Percentiles rank a stretch among this genome's conserved stretches.
Conservation (phyloP, 2,797 vertebrate genomes). For the Clarias platycephalus region DNA sequence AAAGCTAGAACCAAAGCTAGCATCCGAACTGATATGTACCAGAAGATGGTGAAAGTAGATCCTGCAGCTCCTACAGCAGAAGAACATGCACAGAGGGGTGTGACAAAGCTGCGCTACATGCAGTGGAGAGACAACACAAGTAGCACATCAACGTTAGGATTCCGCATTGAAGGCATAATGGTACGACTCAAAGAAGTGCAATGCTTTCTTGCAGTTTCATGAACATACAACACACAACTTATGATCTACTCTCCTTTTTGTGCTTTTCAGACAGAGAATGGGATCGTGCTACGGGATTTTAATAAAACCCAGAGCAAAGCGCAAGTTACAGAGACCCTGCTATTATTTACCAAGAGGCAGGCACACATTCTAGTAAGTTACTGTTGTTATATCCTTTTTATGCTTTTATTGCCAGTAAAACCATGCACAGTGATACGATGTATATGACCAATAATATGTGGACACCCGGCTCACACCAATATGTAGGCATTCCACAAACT, state of each 20-base stretch:
- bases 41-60: slow-evolving; percentile 86
- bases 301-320: slow-evolving; percentile 74
- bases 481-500: not conserved
- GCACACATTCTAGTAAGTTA: slow-evolving; percentile 76
- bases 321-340: slow-evolving; percentile 76
- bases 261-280: slow-evolving; percentile 67
- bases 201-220: not conserved
- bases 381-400: slow-evolving; percentile 8
- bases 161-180: slow-evolving; percentile 87
- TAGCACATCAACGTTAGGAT: slow-evolving; percentile 81
- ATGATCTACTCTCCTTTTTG: not conserved
- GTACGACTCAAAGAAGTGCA: slow-evolving; percentile 62
- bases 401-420: not conserved
- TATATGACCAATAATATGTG: not conserved
- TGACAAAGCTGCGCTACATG: slow-evolving; percentile 87
- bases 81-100: slow-evolving; percentile 75
- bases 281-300: slow-evolving; percentile 74
- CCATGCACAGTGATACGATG: not conserved
- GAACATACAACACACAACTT: not conserved
- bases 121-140: slow-evolving; percentile 84
- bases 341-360: slow-evolving; percentile 77
- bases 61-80: slow-evolving; percentile 75
- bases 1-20: slow-evolving; percentile 71
- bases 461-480: not conserved
- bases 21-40: slow-evolving; percentile 83